Evolutionary conservation across 2,113 vertebrate genomes (phyloP), one percentile per base, ranked within the genome.

Genomic region (Phalacrocorax carbo): DNA sequence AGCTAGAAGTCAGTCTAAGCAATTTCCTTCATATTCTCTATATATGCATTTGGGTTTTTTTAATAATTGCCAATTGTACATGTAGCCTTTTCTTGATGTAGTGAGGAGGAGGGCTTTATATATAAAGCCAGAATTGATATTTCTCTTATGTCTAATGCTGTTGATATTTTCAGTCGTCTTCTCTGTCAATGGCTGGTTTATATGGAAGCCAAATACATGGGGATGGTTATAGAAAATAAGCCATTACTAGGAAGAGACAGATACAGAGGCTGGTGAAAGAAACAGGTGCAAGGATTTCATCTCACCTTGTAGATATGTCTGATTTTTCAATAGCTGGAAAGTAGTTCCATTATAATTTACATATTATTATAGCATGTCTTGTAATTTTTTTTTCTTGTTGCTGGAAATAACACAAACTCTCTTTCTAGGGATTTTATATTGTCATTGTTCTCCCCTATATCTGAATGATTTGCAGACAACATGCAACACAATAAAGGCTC

Each of bases 1-100:
- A 93, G 87, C 82, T 85, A 94, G 90, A 95, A 96, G 84, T 85
- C 82, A 91, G 61, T 91, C 22, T 44, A 77, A 85, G 57, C 57
- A 85, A 65, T 60, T 85, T 75, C 60, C 91, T 93, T 85, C 49
- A 23, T 72, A 62, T 69, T 76, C 34, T 88, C 36, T 85, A 1
- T 48, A 64, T 55, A 68, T 23, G 44, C 18, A 49, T 89, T 73
- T 90, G 27, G 11, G 1, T 4, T 40, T 68, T 40, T 68, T 92
- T 83, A 58, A 58, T 92, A 25, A 7, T 77, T 80, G 60, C 23
- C 54, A 54, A 82, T 65, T 88, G 46, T 73, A 90, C 71, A 61
- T 84, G 26, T 55, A 76, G 49, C 21, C 23, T 92, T 85, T 89
- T 48, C 58, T 55, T 89, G 58, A 68, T 62, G 48, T 66, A 68